Evolutionary conservation across 2,797 vertebrate species (phyloP), one percentile per base, ranked within the genome.

Genomic region (Parauchenoglanis punctatus): DNA sequence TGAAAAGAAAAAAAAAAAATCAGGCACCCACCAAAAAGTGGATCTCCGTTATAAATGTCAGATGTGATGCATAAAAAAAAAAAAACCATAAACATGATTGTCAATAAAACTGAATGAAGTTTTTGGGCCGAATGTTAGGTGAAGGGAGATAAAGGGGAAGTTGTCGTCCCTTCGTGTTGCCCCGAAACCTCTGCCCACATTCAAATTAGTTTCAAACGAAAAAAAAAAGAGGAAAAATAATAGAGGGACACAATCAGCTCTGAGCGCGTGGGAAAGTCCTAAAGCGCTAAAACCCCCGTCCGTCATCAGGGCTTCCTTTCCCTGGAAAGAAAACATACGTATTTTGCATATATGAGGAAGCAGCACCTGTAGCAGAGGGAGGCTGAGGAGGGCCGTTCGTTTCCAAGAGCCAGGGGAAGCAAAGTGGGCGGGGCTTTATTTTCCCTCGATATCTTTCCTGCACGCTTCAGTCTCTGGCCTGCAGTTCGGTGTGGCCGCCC

Each of bases 281-380:
- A 31, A 81, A 88, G 83, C 87, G 17, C 52, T 56, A 31, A 76
- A 52, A 15, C 15, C 59, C 59, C 59, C 81, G 15, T 76, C 86
- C 81, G 68, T 87, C 63, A 12, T 65, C 58, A 63, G 82, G 81
- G 81, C 89, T 89, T 89, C 89, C 85, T 90, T 92, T 91, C 92
- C 90, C 91, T 91, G 91, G 94, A 93, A 91, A 92, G 92, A 93
- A 95, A 94, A 93, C 90, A 94, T 93, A 94, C 93, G 93, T 95
- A 93, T 94, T 93, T 96, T 96, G 96, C 96, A 96, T 96, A 96
- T 96, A 95, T 95, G 93, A 94, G 92, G 94, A 93, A 95, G 95
- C 95, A 96, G 96, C 96, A 96, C 95, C 96, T 95, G 95, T 93
- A 94, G 94, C 90, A 89, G 89, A 93, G 87, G 88, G 85, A 88